Evolutionary conservation across 2,113 vertebrate species (phyloP).

Genomic region (Pseudorasbora parva): DNA sequence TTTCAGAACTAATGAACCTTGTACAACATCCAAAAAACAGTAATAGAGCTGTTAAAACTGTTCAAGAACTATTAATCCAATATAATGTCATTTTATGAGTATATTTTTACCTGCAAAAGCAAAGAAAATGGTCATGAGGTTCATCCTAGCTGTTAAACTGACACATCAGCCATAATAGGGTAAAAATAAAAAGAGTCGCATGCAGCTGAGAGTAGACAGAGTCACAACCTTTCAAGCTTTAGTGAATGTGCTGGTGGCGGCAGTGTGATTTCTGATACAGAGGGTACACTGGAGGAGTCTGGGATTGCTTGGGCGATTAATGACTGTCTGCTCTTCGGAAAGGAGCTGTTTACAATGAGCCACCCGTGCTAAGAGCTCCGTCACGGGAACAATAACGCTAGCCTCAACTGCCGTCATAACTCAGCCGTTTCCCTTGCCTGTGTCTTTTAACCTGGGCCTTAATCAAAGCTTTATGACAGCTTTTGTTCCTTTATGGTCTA

Average conservation of each 20-base stretch:
- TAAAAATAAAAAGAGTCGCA: constrained; percentile 60
- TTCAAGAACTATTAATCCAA: constrained; percentile 41
- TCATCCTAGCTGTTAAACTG: constrained; percentile 53
- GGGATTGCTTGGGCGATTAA: constrained; percentile 72
- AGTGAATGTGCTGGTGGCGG: constrained; percentile 70
- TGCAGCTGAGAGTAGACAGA: constrained; percentile 59
- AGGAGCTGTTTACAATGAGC: constrained; percentile 76
- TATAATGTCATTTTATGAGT: not conserved
- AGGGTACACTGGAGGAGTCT: constrained; percentile 62
- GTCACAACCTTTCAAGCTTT: constrained; percentile 59
- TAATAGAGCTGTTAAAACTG: constrained; percentile 37
- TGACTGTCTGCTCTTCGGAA: constrained; percentile 69
- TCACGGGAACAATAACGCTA: constrained; percentile 78
- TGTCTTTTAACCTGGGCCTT: constrained; percentile 80
- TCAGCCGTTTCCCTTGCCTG: constrained; percentile 73
- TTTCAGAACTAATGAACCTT: not conserved
- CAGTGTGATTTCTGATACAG: constrained; percentile 71
- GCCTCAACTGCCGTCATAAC: constrained; percentile 76
- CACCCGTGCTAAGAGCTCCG: constrained; percentile 76
- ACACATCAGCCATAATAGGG: constrained; percentile 53
- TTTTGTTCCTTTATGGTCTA: constrained; percentile 83
- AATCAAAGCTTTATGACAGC: constrained; percentile 83
- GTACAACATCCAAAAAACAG: constrained; percentile 28
- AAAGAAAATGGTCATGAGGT: constrained; percentile 6
- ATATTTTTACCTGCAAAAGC: not conserved